A percentile compares a stretch with the other conserved stretches of the same genome.
Evolutionary conservation across 2,888 invertebrate species (phyloP).

Genomic region (Brachyopa scutellaris): DNA sequence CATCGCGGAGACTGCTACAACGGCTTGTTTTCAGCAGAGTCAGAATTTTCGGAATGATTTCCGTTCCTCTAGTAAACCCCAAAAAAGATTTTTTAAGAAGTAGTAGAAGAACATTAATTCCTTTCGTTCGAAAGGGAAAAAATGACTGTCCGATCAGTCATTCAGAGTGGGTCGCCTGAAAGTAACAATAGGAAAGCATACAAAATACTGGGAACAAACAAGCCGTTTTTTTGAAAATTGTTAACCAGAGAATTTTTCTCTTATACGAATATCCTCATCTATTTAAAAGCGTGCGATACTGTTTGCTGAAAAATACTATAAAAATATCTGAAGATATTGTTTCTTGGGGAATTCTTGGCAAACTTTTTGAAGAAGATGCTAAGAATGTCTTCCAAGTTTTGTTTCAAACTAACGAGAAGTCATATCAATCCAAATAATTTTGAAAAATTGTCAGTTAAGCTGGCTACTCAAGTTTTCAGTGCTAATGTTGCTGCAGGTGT

Average conservation of each 20-base stretch:
- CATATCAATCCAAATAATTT: not conserved
- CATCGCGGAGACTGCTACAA: not conserved
- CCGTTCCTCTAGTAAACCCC: not conserved
- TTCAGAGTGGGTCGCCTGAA: not conserved
- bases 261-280: not conserved
- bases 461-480: not conserved
- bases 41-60: not conserved
- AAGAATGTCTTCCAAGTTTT: no score
- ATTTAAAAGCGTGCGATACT: constrained; percentile 2
- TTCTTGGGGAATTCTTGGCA: no score
- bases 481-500: not conserved
- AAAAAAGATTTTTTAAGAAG: not conserved
- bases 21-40: not conserved
- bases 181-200: no score
- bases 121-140: not conserved
- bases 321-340: no score
- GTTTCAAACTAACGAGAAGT: not conserved
- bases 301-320: not conserved
- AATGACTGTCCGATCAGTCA: not conserved
- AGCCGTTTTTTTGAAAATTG: not conserved
- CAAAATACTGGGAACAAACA: not conserved
- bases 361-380: no score
- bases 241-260: not conserved
- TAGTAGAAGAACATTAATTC: not conserved
- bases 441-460: not conserved